Conservation (phyloP, 1,140 invertebrate genomes). For the Drosophila suzukii region DNA sequence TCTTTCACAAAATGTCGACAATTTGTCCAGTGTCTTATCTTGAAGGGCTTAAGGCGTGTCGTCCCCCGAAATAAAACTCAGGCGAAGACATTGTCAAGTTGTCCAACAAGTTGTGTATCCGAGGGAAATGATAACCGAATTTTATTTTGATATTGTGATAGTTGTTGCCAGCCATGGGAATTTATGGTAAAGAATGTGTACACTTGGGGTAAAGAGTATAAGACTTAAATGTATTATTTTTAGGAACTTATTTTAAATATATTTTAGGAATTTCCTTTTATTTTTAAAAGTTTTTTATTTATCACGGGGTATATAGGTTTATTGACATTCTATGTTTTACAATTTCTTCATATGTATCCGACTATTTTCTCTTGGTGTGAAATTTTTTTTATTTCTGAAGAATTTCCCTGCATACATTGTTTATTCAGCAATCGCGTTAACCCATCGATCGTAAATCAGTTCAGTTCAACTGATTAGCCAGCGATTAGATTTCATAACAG, state of each 20-base stretch:
- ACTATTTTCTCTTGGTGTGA: not conserved
- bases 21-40: constrained; percentile 24
- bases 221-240: too few relatives aligned
- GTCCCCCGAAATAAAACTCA: not conserved
- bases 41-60: constrained; percentile 34
- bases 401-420: constrained; percentile 3
- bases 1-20: constrained; percentile 12
- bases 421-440: constrained; percentile 18
- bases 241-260: too few relatives aligned
- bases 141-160: constrained; percentile 8
- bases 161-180: constrained; percentile 30
- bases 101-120: constrained; percentile 28
- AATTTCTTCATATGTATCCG: not conserved
- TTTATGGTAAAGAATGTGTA: not conserved
- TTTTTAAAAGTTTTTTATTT: too few relatives aligned
- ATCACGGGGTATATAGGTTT: too few relatives aligned
- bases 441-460: constrained; percentile 46
- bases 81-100: constrained; percentile 25
- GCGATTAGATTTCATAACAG: constrained; percentile 35
- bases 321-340: not conserved
- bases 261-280: too few relatives aligned
- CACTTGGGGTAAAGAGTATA: not conserved
- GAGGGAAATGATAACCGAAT: constrained; percentile 30
- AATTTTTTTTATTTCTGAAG: constrained; percentile 3
- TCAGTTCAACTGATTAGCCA: constrained; percentile 38